Conservation (phyloP, 2,797 vertebrate species). For the Phoebastria nigripes region DNA sequence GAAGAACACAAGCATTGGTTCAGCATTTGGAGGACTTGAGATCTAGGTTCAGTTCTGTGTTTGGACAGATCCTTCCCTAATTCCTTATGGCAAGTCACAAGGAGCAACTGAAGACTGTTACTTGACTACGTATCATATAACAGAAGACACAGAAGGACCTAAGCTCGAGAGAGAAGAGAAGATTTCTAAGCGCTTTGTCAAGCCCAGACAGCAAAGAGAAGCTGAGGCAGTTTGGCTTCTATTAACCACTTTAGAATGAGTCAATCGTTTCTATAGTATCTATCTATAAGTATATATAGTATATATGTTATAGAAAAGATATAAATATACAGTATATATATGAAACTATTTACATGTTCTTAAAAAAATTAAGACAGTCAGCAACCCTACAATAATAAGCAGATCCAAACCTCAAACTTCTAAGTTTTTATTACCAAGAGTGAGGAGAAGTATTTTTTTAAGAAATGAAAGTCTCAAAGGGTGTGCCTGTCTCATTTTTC, state of each 20-base stretch:
- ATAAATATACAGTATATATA: background rate
- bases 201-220: background rate
- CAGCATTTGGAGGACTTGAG: background rate
- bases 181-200: background rate
- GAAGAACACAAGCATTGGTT: background rate
- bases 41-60: background rate
- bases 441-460: background rate
- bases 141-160: background rate
- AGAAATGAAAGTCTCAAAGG: slow-evolving; percentile 20
- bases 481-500: slow-evolving; percentile 20
- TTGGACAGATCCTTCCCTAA: background rate
- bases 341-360: background rate
- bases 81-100: background rate
- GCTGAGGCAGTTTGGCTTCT: background rate
- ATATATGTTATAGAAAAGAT: background rate
- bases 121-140: background rate
- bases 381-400: background rate
- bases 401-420: background rate
- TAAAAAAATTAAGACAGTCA: background rate
- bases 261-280: background rate
- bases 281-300: background rate
- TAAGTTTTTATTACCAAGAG: background rate
- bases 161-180: background rate
- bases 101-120: background rate
- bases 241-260: background rate